A percentile compares a stretch with the other conserved stretches of the same genome.
phyloP scores from a whole-genome alignment of 2,888 invertebrate genomes.

The Napeogenes sylphis region DNA sequence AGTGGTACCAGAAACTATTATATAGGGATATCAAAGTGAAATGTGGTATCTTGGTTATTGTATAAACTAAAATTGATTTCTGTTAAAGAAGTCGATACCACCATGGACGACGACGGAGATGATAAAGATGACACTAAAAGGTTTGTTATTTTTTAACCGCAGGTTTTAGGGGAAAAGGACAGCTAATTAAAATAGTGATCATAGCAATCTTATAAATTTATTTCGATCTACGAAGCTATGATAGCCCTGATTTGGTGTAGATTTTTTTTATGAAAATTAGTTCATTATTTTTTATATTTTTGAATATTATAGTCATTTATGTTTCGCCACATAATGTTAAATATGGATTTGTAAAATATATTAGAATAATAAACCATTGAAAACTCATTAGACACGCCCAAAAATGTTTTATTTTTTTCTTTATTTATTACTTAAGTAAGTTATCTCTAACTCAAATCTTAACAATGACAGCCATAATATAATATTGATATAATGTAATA shows the following conservation, averaged over 20 bases:
- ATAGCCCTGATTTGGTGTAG: too few relatives aligned
- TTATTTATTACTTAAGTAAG: too few relatives aligned
- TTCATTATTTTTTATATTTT: not conserved
- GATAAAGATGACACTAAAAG: slow-evolving; percentile 91
- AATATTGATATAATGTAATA: too few relatives aligned
- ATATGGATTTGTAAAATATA: too few relatives aligned
- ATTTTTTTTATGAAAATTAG: too few relatives aligned
- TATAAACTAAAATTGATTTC: slow-evolving; percentile 13
- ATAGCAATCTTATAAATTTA: not conserved
- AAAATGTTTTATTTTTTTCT: too few relatives aligned
- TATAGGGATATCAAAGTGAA: not conserved
- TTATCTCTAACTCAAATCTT: too few relatives aligned
- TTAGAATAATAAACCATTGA: too few relatives aligned
- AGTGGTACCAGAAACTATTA: not conserved
- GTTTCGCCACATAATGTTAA: too few relatives aligned
- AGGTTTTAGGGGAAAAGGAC: not conserved
- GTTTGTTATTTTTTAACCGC: slow-evolving; percentile 56
- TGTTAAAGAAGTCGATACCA: slow-evolving; percentile 24
- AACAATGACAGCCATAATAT: too few relatives aligned
- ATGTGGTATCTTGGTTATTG: slow-evolving; percentile 8
- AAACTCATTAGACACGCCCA: too few relatives aligned
- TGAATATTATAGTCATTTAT: not conserved
- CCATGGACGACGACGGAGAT: slow-evolving; percentile 89
- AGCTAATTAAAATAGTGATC: not conserved
- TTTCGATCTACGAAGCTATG: too few relatives aligned